Percentiles rank a stretch among this genome's conserved stretches.
Evolutionary conservation across 2,797 vertebrate species (phyloP).

Genomic region (Pipistrellus pygmaeus): DNA sequence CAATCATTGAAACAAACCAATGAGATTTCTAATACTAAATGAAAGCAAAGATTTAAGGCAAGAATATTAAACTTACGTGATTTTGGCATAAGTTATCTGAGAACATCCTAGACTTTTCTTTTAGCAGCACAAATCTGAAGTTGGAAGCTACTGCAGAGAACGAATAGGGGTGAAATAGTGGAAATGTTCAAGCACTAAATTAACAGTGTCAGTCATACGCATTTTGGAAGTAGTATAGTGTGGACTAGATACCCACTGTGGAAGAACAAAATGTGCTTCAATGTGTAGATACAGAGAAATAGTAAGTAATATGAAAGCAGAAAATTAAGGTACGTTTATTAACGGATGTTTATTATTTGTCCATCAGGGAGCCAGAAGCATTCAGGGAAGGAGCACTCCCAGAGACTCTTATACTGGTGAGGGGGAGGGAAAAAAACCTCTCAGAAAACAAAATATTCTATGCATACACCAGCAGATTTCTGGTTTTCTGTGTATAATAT

Average conservation of each 20-base stretch:
- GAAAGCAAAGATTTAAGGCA: slow-evolving; percentile 38
- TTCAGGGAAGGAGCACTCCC: slow-evolving; percentile 74
- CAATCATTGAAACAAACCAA: too few species aligned
- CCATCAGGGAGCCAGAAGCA: slow-evolving; percentile 72
- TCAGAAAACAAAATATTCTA: slow-evolving; percentile 34
- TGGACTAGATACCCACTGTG: not conserved
- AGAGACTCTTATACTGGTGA: slow-evolving; percentile 76
- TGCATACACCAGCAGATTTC: slow-evolving; percentile 34
- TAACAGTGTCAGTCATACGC: not conserved
- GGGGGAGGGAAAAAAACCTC: not conserved
- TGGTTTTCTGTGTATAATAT: slow-evolving; percentile 31
- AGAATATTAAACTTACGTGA: slow-evolving; percentile 32
- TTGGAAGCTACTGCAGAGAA: slow-evolving; percentile 16
- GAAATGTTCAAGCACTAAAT: not conserved
- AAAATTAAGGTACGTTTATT: slow-evolving; percentile 31
- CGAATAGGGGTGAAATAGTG: not conserved
- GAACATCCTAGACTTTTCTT: not conserved
- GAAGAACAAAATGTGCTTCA: slow-evolving; percentile 35
- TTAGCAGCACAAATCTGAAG: not conserved
- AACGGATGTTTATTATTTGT: slow-evolving; percentile 63
- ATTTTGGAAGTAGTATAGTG: slow-evolving; percentile 40
- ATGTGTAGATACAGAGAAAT: slow-evolving; percentile 6
- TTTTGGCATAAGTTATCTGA: slow-evolving; percentile 60
- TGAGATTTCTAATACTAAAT: slow-evolving; percentile 55
- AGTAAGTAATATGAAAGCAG: not conserved